Base-by-base conservation (phyloP, 1,140 invertebrate species). In the Drosophila triauraria region DNA sequence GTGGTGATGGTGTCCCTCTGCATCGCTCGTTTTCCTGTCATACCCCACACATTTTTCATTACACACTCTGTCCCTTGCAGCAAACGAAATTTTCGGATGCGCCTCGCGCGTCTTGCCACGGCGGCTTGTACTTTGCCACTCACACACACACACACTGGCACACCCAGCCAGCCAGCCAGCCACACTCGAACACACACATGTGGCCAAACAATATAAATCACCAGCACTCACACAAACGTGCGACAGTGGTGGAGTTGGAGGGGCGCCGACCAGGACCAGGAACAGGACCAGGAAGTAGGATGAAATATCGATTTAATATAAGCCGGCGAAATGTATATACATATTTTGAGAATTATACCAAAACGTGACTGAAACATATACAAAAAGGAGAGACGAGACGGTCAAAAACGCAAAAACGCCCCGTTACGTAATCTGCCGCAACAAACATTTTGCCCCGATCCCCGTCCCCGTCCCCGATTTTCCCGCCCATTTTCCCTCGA, bases 21-120 rank as follows among this genome's bases (percentile, higher is more conserved):
- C 67, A 70, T 70, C 67, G 67, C 67, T 70, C 67, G 67, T 70
- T 70, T 70, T 70, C 67, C 67, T 70, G 67, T 70, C 67, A 70
- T 70, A 74, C 44, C 68, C 70, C 62, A 77, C 46, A 58, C 61
- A 77, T 78, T 78, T 78, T 78, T 78, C 76, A 78, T 78, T 71
- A 78, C 75, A 71, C 76, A 78, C 67, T 78, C 76, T 78, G 76
- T 78, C 76, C 76, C 60, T 58, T 78, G 76, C 76, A 78, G 75
- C 75, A 69, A 78, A 42, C 70, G 75, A 77, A 75, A 78, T 78
- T 78, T 78, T 78, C 68, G 75, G 75, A 78, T 77, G 74, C 75
- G 75, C 58, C 71, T 75, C 75, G 56, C 63, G 75, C 75, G 62
- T 68, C 72, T 77, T 76, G 62, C 74, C 75, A 67, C 75, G 74